These are phyloP conservation scores for Cyclopterus lumpus DNA, from an alignment of 2,797 vertebrate species.

Conservation along the genomic window DNA sequence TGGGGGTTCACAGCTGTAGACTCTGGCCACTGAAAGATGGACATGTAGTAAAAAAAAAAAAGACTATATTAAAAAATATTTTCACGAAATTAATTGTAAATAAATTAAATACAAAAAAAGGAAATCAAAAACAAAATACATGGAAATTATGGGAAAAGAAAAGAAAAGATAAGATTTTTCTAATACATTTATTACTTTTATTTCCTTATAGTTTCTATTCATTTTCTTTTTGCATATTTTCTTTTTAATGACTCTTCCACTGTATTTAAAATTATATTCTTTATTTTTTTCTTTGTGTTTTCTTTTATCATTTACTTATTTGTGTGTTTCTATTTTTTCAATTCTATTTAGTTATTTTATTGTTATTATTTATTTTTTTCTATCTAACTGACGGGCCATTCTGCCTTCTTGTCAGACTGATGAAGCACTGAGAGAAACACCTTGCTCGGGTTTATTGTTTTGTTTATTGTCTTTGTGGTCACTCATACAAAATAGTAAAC, in stretches of 20 bases:
- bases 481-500: not conserved
- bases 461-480: not conserved
- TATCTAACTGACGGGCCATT: not conserved
- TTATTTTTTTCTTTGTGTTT: not conserved
- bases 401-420: not conserved
- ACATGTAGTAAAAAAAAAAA: not conserved
- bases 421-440: not conserved
- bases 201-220: not conserved
- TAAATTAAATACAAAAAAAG: not conserved
- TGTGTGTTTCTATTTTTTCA: not conserved
- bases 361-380: not conserved
- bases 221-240: too few species aligned
- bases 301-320: not conserved
- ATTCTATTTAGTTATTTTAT: not conserved
- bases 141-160: not conserved
- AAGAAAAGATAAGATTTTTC: too few species aligned
- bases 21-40: not conserved
- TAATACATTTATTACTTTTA: not conserved
- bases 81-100: not conserved
- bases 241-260: not conserved
- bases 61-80: not conserved
- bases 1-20: not conserved
- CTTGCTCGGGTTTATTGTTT: not conserved
- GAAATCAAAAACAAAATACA: not conserved
- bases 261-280: not conserved